A percentile compares a stretch with the other conserved stretches of the same genome.
Evolutionary conservation across 2,797 vertebrate genomes (phyloP).

Genomic region (Tenualosa thibaudeaui): DNA sequence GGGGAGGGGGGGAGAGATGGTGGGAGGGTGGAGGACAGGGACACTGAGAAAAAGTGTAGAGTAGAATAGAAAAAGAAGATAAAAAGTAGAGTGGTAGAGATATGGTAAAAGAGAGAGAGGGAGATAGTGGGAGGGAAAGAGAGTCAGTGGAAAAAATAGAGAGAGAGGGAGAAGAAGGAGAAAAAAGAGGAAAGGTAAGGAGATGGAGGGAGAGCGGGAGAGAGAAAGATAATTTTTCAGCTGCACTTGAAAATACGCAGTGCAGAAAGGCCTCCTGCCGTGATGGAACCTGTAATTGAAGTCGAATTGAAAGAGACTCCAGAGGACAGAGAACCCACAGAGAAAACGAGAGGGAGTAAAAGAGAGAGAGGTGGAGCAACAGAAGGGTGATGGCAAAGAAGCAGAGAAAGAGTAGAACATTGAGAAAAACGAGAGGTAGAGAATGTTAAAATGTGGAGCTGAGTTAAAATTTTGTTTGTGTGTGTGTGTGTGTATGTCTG

Average conservation of each 20-base stretch:
- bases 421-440: neutral
- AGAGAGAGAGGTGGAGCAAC: conserved; percentile 7
- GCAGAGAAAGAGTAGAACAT: neutral
- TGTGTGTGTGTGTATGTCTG: conserved; percentile 36
- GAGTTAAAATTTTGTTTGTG: conserved; percentile 29
- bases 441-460: neutral
- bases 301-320: neutral
- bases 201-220: neutral
- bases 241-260: conserved; percentile 8
- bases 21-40: neutral
- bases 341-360: conserved; percentile 25
- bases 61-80: neutral
- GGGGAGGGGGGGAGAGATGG: neutral
- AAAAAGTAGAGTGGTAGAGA: neutral
- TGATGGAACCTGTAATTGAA: conserved; percentile 11
- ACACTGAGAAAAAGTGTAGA: neutral
- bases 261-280: neutral
- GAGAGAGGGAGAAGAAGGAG: neutral
- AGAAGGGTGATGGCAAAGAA: neutral
- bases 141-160: neutral
- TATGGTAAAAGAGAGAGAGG: no score
- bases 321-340: conserved; percentile 7
- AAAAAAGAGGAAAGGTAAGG: neutral
- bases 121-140: neutral
- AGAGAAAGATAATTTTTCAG: neutral